Evolutionary conservation across 1,140 invertebrate species (phyloP).

Genomic region (Chlorops oryzae): DNA sequence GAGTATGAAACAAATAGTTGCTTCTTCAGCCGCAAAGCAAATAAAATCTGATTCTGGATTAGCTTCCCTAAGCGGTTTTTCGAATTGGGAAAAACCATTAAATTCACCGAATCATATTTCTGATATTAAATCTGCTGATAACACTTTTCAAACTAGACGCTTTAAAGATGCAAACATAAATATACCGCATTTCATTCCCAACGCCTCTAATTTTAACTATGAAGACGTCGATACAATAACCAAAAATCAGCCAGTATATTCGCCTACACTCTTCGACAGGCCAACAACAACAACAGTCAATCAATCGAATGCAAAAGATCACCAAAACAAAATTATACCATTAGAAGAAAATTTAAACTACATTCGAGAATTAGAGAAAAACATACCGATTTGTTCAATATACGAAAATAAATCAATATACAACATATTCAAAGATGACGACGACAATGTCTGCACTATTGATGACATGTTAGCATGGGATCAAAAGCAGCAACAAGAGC

Average conservation of each 20-base stretch:
- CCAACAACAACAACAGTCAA: not conserved
- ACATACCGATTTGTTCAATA: slow-evolving; percentile 43
- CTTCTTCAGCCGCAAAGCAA: slow-evolving; percentile 50
- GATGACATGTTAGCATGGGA: slow-evolving; percentile 33
- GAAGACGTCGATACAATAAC: too few relatives aligned
- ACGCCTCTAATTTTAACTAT: too few relatives aligned
- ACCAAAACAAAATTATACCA: too few relatives aligned
- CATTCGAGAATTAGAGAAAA: slow-evolving; percentile 43
- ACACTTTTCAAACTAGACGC: too few relatives aligned
- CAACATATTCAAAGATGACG: slow-evolving; percentile 15
- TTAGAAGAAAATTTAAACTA: slow-evolving; percentile 43
- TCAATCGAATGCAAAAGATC: slow-evolving; percentile 14
- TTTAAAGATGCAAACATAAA: slow-evolving; percentile 3
- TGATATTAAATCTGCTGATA: not conserved
- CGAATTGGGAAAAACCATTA: slow-evolving; percentile 75
- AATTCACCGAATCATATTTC: slow-evolving; percentile 54
- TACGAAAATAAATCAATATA: slow-evolving; percentile 46
- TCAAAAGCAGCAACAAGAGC: slow-evolving; percentile 12
- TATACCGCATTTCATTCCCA: too few relatives aligned
- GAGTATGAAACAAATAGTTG: too few relatives aligned
- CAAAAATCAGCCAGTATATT: slow-evolving; percentile 6
- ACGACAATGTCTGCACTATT: slow-evolving; percentile 14
- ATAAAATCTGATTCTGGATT: slow-evolving; percentile 71
- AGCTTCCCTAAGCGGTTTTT: slow-evolving; percentile 80
- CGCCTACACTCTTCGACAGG: slow-evolving; percentile 19